Percentiles rank a stretch among this genome's conserved stretches.
phyloP scores from a whole-genome alignment of 1,140 invertebrate species.

The Hestina assimilis region DNA sequence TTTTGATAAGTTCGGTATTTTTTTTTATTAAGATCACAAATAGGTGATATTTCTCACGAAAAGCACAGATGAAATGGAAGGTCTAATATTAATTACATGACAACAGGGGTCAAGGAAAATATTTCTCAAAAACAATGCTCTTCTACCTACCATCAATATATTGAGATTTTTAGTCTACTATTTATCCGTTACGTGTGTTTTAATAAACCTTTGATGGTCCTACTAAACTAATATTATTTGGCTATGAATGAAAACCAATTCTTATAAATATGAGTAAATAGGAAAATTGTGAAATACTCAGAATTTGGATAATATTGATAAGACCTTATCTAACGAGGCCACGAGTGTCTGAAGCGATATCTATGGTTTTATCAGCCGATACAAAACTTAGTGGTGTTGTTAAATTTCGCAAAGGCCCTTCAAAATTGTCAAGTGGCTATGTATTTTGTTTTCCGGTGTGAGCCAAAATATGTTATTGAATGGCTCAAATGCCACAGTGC shows the following conservation, averaged over 20 bases:
- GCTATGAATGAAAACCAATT: neutral
- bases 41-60: no score
- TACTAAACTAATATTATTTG: no score
- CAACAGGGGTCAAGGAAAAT: no score
- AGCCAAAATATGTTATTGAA: neutral
- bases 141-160: no score
- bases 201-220: no score
- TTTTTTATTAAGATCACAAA: no score
- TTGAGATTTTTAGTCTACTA: no score
- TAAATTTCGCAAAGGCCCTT: neutral
- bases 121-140: no score
- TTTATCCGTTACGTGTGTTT: no score
- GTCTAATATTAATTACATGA: no score
- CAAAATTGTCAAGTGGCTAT: neutral
- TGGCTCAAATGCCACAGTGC: neutral
- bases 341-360: constrained; percentile 38
- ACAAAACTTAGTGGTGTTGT: constrained; percentile 8
- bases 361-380: constrained; percentile 41
- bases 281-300: constrained; percentile 24
- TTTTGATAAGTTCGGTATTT: no score
- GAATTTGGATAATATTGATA: constrained; percentile 23
- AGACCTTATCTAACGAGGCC: constrained; percentile 49
- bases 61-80: no score
- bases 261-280: constrained; percentile 1
- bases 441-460: neutral